Base-by-base conservation (phyloP, 2,888 invertebrate species). In the Ormyrus labotus region DNA sequence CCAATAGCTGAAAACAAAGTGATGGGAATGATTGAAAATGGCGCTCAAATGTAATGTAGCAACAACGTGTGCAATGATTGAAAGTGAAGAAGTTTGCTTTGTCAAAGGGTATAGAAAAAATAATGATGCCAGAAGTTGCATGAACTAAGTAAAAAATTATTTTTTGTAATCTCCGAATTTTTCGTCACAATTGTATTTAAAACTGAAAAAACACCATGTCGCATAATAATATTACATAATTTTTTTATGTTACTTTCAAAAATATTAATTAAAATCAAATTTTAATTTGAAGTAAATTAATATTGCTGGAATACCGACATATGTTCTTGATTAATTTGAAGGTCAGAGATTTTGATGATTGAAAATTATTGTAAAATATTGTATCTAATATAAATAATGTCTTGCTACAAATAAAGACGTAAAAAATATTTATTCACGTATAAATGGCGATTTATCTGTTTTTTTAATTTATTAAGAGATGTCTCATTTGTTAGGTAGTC, bases 341-440 rank as follows among this genome's bases (percentile, higher is more conserved):
- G 55, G 61, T 11, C 58, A 50, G 64, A 34, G 53, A 7, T 70
- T 67, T 60, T 67, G n/a, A 50, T 8, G 51, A 58, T 45, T 8
- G 50, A 55, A 7, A 5, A 67, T 34, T 68, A 55, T 72, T 71
- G 87, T 88, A 88, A 88, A 84, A 87, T 89, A 89, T 86, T 89
- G 89, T 89, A 89, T 83, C 86, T 88, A 87, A 86, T 87, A 86
- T 86, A 84, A 85, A 84, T 70, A 82, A 83, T 85, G 85, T 86
- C 85, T 85, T 85, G 81, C 83, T 86, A 84, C 82, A 86, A 89
- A 89, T 89, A 90, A 90, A 90, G 87, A 88, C 81, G 78, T 86
- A 85, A 79, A 84, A 85, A 85, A 88, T 90, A 90, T 90, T 89
- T 90, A 90, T 90, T 90, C 89, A 89, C 85, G 84, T 83, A 80